These are phyloP conservation scores for Hafferia zeledoni DNA, from an alignment of 2,797 vertebrate genomes.

Conservation along the genomic window DNA sequence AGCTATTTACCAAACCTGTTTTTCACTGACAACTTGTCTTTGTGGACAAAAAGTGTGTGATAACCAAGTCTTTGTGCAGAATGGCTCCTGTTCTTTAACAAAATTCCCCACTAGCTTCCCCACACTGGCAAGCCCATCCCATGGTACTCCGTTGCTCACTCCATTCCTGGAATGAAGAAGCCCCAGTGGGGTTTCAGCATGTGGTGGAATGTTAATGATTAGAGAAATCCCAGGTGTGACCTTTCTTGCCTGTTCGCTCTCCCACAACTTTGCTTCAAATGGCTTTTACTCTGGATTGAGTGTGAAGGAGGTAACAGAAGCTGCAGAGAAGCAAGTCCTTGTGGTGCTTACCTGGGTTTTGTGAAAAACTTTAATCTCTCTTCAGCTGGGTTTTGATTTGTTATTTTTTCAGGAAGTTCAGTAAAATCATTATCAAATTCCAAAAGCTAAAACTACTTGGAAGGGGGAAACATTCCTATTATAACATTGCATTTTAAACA, in stretches of 20 bases:
- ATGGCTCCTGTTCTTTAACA: not conserved
- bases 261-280: not conserved
- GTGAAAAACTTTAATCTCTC: not conserved
- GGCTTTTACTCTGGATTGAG: not conserved
- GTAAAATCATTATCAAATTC: not conserved
- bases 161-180: not conserved
- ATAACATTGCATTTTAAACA: not conserved
- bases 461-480: not conserved
- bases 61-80: not conserved
- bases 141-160: not conserved
- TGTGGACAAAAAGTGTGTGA: not conserved
- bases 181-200: not conserved
- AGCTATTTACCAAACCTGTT: not conserved
- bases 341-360: not conserved
- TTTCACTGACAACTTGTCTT: not conserved
- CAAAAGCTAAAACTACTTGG: not conserved
- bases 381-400: not conserved
- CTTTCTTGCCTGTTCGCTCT: not conserved
- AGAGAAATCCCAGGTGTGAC: not conserved
- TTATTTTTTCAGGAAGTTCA: not conserved
- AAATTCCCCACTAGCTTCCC: not conserved
- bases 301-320: not conserved
- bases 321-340: not conserved
- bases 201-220: accelerated
- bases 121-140: not conserved